A percentile compares a stretch with the other conserved stretches of the same genome.
Conservation (phyloP, 2,888 invertebrate genomes). For the Vannuccia rotundouncinata region DNA sequence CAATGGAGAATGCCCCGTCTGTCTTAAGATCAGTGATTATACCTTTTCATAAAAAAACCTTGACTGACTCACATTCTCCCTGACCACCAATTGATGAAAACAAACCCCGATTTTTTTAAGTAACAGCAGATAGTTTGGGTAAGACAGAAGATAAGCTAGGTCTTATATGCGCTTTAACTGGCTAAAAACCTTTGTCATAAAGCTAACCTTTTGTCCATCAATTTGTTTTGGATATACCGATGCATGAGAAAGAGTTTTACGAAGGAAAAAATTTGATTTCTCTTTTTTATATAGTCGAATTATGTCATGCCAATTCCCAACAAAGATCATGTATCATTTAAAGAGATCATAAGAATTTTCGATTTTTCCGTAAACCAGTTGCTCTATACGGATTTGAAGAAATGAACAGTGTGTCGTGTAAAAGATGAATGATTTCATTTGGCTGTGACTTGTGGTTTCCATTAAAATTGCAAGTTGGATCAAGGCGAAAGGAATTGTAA, state of each 20-base stretch:
- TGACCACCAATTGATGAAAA: not conserved
- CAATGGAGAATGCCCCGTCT: not conserved
- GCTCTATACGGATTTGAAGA: too few relatives aligned
- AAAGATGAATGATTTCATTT: not conserved
- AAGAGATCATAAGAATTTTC: too few relatives aligned
- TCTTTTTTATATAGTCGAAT: not conserved
- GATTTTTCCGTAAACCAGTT: too few relatives aligned
- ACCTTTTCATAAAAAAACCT: conserved; percentile 29
- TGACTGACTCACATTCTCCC: not conserved
- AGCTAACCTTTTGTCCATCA: not conserved
- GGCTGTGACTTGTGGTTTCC: not conserved
- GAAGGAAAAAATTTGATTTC: not conserved
- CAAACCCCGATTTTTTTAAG: not conserved
- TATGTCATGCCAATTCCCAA: not conserved
- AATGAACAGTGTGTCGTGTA: too few relatives aligned
- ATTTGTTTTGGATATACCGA: not conserved
- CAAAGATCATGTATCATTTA: not conserved
- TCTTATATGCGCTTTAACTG: not conserved
- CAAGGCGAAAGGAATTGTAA: too few relatives aligned
- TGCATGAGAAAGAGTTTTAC: not conserved
- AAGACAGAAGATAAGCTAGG: not conserved
- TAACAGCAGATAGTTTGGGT: not conserved
- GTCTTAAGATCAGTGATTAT: not conserved
- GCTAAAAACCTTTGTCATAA: not conserved
- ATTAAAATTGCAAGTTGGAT: too few relatives aligned